phyloP scores from a whole-genome alignment of 2,797 vertebrate species.

The Australoheros facetus region DNA sequence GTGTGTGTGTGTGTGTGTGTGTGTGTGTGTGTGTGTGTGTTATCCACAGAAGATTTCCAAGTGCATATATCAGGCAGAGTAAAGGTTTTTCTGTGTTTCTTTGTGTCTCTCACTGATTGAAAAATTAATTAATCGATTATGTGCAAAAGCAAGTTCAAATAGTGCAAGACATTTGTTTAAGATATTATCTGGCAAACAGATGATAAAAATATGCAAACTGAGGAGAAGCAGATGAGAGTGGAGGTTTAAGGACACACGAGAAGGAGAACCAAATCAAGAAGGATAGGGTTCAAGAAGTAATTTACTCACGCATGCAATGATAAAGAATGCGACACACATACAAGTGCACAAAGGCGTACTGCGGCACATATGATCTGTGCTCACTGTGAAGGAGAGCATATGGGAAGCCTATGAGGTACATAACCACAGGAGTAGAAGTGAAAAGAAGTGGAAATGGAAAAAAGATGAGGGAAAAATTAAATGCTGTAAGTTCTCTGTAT shows the following conservation, averaged over 20 bases:
- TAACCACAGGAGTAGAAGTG: constrained; percentile 12
- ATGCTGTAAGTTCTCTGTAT: neutral
- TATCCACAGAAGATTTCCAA: neutral
- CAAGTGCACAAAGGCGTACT: constrained; percentile 8
- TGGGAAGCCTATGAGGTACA: constrained; percentile 26
- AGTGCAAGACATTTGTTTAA: neutral
- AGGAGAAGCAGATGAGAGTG: constrained; percentile 1
- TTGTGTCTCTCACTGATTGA: neutral
- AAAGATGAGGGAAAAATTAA: neutral
- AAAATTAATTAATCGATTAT: constrained; percentile 15
- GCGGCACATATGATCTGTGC: neutral
- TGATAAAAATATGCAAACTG: constrained; percentile 2
- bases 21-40: neutral
- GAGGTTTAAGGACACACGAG: neutral
- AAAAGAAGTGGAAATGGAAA: neutral
- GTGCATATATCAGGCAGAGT: neutral
- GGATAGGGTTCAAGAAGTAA: constrained; percentile 20
- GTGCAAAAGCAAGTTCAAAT: constrained; percentile 9
- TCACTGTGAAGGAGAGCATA: constrained; percentile 34
- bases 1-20: too few relatives aligned
- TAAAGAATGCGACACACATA: neutral
- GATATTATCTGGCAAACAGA: constrained; percentile 14
- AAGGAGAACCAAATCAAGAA: neutral
- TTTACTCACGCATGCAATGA: neutral
- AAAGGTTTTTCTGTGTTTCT: neutral